phyloP scores from a whole-genome alignment of 2,888 invertebrate species.

The Tortrix viridana region DNA sequence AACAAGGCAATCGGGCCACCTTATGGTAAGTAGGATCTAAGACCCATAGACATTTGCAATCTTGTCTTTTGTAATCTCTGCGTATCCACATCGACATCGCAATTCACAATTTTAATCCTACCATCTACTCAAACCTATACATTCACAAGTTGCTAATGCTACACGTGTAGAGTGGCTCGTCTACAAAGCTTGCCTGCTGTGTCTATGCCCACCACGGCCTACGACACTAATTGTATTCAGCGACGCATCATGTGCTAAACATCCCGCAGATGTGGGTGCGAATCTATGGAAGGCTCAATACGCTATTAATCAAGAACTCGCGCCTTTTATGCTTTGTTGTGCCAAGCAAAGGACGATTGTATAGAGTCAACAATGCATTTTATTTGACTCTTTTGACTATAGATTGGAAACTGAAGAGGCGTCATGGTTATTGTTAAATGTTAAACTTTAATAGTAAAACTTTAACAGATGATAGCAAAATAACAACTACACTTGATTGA shows the following conservation, averaged over 20 bases:
- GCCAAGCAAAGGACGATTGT: constrained; percentile 24
- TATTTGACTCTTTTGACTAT: constrained; percentile 14
- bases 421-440: neutral
- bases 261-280: constrained; percentile 45
- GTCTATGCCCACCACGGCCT: neutral
- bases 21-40: no score
- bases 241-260: constrained; percentile 51
- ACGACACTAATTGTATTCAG: constrained; percentile 59
- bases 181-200: constrained; percentile 16
- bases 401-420: constrained; percentile 4
- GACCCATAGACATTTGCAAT: no score
- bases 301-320: constrained; percentile 47
- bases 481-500: no score
- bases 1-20: no score
- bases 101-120: no score
- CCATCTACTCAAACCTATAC: no score
- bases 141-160: no score
- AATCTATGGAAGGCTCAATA: constrained; percentile 40
- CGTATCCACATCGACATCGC: no score
- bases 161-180: no score
- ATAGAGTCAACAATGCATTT: constrained; percentile 28
- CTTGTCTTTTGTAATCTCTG: no score
- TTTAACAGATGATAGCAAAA: no score
- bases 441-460: no score
- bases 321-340: constrained; percentile 35